A percentile compares a stretch with the other conserved stretches of the same genome.
Evolutionary conservation across 2,113 vertebrate species (phyloP).

Genomic region (Isurus oxyrinchus): DNA sequence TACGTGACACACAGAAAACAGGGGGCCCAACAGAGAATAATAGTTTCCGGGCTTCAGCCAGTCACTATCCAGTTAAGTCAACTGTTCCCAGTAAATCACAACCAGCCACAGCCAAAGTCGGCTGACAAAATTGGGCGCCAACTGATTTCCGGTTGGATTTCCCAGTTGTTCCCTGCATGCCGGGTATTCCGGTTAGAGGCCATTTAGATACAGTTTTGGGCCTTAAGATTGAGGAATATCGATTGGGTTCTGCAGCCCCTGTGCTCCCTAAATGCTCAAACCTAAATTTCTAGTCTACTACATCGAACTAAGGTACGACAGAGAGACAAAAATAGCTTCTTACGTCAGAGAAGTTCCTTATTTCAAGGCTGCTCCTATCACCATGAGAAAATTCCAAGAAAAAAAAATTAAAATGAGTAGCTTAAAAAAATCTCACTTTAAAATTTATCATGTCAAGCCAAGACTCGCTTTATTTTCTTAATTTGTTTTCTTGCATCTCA

Average conservation of each 20-base stretch:
- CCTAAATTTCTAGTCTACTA: background rate
- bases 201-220: too few species aligned
- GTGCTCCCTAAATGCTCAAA: background rate
- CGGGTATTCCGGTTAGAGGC: too few species aligned
- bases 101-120: too few species aligned
- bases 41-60: too few species aligned
- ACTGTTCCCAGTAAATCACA: too few species aligned
- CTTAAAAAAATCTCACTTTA: background rate
- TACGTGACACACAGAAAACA: too few species aligned
- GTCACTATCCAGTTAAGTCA: too few species aligned
- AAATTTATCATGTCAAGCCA: background rate
- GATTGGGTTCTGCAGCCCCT: background rate
- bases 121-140: too few species aligned
- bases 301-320: background rate
- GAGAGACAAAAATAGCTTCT: background rate
- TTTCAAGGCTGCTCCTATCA: background rate
- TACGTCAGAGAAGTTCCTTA: background rate
- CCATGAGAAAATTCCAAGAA: background rate
- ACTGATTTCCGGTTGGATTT: too few species aligned
- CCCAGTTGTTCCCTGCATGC: too few species aligned
- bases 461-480: background rate
- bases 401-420: background rate
- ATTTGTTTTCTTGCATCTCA: background rate
- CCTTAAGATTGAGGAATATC: background rate
- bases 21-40: too few species aligned